These are phyloP conservation scores for Drosophila picticornis DNA, from an alignment of 2,888 invertebrate species.

Conservation along the genomic window DNA sequence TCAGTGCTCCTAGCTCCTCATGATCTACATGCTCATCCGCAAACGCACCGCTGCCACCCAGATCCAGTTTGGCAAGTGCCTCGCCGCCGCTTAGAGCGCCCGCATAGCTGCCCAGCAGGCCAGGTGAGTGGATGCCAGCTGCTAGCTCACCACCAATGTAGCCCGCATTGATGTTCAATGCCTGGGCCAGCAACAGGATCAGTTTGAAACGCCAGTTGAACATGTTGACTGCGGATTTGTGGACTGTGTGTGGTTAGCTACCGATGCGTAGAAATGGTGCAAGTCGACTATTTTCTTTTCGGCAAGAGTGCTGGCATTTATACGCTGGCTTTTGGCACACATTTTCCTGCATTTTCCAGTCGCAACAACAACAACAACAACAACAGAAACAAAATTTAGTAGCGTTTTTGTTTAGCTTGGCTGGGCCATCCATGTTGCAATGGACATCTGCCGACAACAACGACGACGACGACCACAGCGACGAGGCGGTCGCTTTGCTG, in stretches of 20 bases:
- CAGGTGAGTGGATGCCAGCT: constrained; percentile 60
- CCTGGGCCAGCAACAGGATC: constrained; percentile 56
- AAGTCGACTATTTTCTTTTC: constrained; percentile 79
- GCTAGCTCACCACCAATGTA: constrained; percentile 56
- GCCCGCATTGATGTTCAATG: constrained; percentile 32
- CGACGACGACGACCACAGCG: constrained; percentile 10
- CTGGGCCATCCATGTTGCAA: constrained; percentile 71
- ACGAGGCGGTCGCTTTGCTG: constrained; percentile 35
- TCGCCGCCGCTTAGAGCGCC: constrained; percentile 67
- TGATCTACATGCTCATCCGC: constrained; percentile 42
- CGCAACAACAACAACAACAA: constrained; percentile 32
- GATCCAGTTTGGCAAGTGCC: constrained; percentile 63
- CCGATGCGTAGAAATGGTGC: constrained; percentile 76
- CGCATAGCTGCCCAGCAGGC: constrained; percentile 69
- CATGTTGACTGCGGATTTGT: constrained; percentile 34
- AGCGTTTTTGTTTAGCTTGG: constrained; percentile 71
- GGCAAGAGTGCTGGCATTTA: constrained; percentile 59
- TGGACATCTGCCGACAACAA: constrained; percentile 73
- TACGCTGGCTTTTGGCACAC: constrained; percentile 62
- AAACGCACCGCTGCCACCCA: constrained; percentile 29
- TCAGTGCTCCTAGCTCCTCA: constrained; percentile 66
- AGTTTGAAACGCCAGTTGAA: constrained; percentile 51
- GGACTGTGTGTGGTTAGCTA: constrained; percentile 25
- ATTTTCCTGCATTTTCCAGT: constrained; percentile 76
- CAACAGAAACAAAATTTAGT: constrained; percentile 22